These are phyloP conservation scores for Biston betularia DNA, from an alignment of 2,888 invertebrate species.

Conservation along the genomic window DNA sequence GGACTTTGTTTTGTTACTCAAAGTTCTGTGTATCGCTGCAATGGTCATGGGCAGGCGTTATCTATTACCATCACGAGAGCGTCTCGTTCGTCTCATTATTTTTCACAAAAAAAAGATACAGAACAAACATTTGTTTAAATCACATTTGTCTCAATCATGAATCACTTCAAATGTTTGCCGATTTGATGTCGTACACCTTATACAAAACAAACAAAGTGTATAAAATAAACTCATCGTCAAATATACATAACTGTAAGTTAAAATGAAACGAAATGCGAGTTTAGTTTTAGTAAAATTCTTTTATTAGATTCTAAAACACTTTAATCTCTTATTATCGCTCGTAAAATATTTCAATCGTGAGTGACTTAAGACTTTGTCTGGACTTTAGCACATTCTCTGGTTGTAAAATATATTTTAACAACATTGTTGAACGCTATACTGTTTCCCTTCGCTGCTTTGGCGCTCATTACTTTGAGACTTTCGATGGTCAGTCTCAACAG, in stretches of 20 bases:
- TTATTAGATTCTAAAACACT: neutral
- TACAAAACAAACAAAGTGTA: neutral
- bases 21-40: no score
- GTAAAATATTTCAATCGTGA: conserved; percentile 16
- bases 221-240: neutral
- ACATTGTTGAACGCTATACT: neutral
- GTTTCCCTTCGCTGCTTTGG: no score
- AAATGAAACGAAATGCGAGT: neutral
- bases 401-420: neutral
- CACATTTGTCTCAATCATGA: no score
- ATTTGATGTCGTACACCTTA: neutral
- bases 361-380: conserved; percentile 9
- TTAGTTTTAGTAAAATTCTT: neutral
- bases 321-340: conserved; percentile 11
- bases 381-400: conserved; percentile 12
- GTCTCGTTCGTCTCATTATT: no score
- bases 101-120: no score
- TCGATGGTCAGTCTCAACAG: no score
- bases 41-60: no score
- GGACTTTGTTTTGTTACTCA: no score
- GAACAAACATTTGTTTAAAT: no score
- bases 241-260: neutral
- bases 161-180: no score
- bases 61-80: no score
- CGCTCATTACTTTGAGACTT: no score